phyloP scores from a whole-genome alignment of 2,888 invertebrate species.

The Scotopteryx bipunctaria region DNA sequence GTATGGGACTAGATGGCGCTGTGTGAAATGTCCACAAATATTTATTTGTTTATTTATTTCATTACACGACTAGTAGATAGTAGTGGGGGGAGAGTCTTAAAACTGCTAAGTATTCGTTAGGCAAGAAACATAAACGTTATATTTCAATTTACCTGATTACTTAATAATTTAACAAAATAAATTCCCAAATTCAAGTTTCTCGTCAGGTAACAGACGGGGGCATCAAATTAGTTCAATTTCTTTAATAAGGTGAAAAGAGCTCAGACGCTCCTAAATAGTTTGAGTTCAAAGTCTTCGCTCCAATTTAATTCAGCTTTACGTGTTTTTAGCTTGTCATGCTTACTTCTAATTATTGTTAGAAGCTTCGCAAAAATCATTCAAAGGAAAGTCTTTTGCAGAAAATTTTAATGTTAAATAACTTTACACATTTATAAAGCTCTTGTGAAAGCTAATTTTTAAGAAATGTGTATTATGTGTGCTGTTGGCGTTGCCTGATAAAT shows the following conservation, averaged over 20 bases:
- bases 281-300: neutral
- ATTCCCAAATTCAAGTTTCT: neutral
- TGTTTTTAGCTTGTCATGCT: neutral
- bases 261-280: neutral
- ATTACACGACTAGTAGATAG: too few relatives aligned
- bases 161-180: neutral
- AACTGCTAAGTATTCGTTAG: neutral
- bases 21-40: too few relatives aligned
- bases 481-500: too few relatives aligned
- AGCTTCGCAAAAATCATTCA: neutral
- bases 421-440: too few relatives aligned
- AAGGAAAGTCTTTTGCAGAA: slow-evolving; percentile 1
- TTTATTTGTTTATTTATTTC: too few relatives aligned
- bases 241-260: slow-evolving; percentile 5
- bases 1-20: too few relatives aligned
- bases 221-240: slow-evolving; percentile 13
- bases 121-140: neutral
- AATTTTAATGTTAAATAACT: too few relatives aligned
- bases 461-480: too few relatives aligned
- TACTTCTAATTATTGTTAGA: neutral
- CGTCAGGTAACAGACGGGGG: neutral
- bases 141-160: neutral
- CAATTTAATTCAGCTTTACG: slow-evolving; percentile 3
- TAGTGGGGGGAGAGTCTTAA: too few relatives aligned
- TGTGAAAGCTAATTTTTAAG: too few relatives aligned